Evolutionary conservation across 2,888 invertebrate genomes (phyloP).

Genomic region (Helobdella robusta): DNA sequence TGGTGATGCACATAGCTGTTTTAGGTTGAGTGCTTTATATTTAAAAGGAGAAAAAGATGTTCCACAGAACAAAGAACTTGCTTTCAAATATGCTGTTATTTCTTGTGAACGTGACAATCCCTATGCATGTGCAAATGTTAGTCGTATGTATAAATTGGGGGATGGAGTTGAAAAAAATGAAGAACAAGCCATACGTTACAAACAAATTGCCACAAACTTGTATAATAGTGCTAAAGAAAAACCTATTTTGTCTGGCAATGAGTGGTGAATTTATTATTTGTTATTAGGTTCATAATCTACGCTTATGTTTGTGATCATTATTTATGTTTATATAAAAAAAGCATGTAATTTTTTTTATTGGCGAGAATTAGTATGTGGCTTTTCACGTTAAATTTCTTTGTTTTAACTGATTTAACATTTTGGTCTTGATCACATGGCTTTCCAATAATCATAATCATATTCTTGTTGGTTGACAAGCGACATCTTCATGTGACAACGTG

Average conservation of each 20-base stretch:
- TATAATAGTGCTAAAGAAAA: conserved; percentile 16
- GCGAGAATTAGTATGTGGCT: too few relatives aligned
- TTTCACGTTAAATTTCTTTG: too few relatives aligned
- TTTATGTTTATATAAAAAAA: too few relatives aligned
- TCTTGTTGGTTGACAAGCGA: too few relatives aligned
- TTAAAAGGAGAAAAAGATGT: conserved; percentile 58
- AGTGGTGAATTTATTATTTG: too few relatives aligned
- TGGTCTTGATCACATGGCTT: too few relatives aligned
- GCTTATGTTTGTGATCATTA: too few relatives aligned
- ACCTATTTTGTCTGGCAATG: conserved; percentile 3
- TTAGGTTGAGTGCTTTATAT: conserved; percentile 69
- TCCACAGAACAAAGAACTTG: conserved; percentile 62
- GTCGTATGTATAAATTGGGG: conserved; percentile 60
- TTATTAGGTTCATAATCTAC: too few relatives aligned
- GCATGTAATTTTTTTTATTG: too few relatives aligned
- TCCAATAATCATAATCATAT: too few relatives aligned
- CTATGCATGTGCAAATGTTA: conserved; percentile 78
- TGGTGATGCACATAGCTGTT: conserved; percentile 61
- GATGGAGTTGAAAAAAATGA: conserved; percentile 66
- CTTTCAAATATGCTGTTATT: conserved; percentile 66
- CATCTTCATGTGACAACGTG: too few relatives aligned
- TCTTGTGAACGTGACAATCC: conserved; percentile 71
- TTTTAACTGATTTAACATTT: too few relatives aligned
- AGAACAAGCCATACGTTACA: conserved; percentile 64
- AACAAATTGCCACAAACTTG: conserved; percentile 55